Conservation (phyloP, 2,113 vertebrate genomes). For the Ictalurus furcatus region DNA sequence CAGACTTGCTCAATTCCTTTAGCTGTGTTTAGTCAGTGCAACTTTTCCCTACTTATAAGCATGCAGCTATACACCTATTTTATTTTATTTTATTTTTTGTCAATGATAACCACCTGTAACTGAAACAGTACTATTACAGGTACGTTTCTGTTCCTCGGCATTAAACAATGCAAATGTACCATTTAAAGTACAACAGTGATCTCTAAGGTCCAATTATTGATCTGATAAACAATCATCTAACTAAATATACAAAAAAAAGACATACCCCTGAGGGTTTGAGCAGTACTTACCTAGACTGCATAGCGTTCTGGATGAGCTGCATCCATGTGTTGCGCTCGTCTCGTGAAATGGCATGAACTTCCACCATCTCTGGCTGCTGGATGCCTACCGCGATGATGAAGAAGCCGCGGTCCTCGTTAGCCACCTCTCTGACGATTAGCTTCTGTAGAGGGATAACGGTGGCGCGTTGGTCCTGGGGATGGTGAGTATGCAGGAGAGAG, state of each 20-base stretch:
- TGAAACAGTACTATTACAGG: neutral
- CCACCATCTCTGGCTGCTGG: conserved; percentile 91
- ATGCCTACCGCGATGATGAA: conserved; percentile 92
- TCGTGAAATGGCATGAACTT: conserved; percentile 87
- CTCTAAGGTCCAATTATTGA: neutral
- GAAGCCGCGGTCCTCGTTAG: conserved; percentile 94
- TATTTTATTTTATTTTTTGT: no score
- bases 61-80: neutral
- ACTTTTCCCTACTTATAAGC: neutral
- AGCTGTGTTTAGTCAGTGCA: neutral
- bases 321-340: conserved; percentile 96
- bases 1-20: neutral
- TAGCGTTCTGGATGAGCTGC: conserved; percentile 86
- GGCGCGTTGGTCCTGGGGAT: conserved; percentile 87
- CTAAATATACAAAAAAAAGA: neutral
- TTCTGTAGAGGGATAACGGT: conserved; percentile 97
- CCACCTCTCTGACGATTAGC: conserved; percentile 93
- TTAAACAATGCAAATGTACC: neutral
- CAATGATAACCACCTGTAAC: neutral
- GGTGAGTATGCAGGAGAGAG: neutral
- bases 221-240: neutral
- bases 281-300: conserved; percentile 85
- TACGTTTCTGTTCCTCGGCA: neutral
- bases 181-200: neutral
- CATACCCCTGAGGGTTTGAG: neutral